Percentiles rank a stretch among this genome's conserved stretches.
Evolutionary conservation across 2,113 vertebrate genomes (phyloP).

Genomic region (Potamarius usumacintae): DNA sequence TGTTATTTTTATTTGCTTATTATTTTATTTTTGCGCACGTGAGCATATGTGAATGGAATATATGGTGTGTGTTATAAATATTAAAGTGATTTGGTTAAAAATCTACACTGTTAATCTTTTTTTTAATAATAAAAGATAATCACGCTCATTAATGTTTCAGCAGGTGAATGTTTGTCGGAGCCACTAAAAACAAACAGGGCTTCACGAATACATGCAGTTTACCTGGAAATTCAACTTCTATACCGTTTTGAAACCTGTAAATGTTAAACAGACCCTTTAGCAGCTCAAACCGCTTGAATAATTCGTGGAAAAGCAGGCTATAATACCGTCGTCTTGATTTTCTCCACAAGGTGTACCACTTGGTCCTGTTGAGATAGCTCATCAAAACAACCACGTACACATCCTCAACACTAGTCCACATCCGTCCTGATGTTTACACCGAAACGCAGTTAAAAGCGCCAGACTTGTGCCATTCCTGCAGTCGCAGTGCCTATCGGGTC

Average conservation of each 20-base stretch:
- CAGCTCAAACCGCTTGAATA: not conserved
- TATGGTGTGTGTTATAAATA: too few relatives aligned
- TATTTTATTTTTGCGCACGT: too few relatives aligned
- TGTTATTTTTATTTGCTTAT: too few relatives aligned
- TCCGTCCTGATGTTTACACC: not conserved
- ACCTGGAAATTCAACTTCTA: not conserved
- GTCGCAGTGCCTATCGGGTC: not conserved
- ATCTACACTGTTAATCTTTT: not conserved
- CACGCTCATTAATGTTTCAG: not conserved
- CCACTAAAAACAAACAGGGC: not conserved
- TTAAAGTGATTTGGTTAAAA: not conserved
- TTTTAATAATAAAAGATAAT: not conserved
- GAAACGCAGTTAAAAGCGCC: not conserved
- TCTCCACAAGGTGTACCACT: constrained; percentile 47
- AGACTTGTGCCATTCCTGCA: not conserved
- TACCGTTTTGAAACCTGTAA: not conserved
- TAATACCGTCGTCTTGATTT: constrained; percentile 44
- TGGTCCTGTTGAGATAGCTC: constrained; percentile 34
- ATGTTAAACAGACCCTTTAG: not conserved
- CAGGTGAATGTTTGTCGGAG: not conserved
- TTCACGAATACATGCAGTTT: not conserved
- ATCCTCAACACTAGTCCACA: constrained; percentile 29
- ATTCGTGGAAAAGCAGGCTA: not conserved
- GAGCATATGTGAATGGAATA: too few relatives aligned
- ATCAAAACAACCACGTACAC: constrained; percentile 17